Percentiles rank a stretch among this genome's conserved stretches.
phyloP scores from a whole-genome alignment of 1,140 invertebrate species.

The Drosophila kurseongensis region DNA sequence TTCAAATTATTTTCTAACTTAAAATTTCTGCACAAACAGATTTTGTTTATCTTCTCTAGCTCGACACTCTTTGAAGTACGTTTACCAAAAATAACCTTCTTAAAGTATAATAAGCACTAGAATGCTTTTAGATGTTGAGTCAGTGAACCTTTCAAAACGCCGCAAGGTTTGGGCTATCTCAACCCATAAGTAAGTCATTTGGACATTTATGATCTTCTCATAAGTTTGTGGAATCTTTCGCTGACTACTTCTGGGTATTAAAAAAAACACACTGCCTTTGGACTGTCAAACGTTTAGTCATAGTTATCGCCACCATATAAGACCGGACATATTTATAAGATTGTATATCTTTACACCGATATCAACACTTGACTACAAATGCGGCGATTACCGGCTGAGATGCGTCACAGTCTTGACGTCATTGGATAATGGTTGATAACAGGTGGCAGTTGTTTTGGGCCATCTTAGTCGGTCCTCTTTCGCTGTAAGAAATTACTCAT shows the following conservation, averaged over 20 bases:
- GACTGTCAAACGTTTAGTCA: constrained; percentile 34
- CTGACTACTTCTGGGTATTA: constrained; percentile 9
- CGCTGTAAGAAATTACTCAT: constrained; percentile 47
- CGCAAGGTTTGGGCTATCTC: constrained; percentile 18
- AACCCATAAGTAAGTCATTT: background rate
- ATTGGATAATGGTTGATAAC: constrained; percentile 15
- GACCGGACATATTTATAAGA: constrained; percentile 7
- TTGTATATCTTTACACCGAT: constrained; percentile 31
- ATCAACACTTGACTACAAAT: constrained; percentile 67
- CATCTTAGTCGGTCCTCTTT: background rate
- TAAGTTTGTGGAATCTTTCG: constrained; percentile 11
- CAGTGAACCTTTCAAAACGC: constrained; percentile 1
- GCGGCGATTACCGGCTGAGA: constrained; percentile 13
- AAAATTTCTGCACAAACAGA: too few species aligned
- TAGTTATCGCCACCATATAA: constrained; percentile 9
- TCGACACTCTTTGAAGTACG: background rate
- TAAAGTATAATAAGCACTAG: background rate
- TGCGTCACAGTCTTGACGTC: constrained; percentile 59
- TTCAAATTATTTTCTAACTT: too few species aligned
- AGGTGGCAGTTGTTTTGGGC: constrained; percentile 4
- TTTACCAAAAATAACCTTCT: background rate
- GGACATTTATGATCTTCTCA: constrained; percentile 23
- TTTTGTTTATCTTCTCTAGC: background rate
- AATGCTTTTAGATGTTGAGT: constrained; percentile 1
- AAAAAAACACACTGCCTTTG: constrained; percentile 3